Evolutionary conservation across 2,113 vertebrate genomes (phyloP).

Genomic region (Vombatus ursinus): DNA sequence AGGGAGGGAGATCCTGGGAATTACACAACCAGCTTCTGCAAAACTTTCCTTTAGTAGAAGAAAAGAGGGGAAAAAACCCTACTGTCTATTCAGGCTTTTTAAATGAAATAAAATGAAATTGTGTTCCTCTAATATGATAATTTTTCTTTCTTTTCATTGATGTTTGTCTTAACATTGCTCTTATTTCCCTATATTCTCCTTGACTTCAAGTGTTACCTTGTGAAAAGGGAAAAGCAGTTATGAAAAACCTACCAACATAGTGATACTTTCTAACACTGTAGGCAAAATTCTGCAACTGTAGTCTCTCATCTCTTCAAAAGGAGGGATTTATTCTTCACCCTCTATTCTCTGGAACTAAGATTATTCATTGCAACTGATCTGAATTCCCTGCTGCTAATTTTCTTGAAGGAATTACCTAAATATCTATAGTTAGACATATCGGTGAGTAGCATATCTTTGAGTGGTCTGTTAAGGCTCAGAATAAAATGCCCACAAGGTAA

Average conservation of each 20-base stretch:
- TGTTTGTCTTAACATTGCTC: neutral
- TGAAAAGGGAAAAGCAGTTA: neutral
- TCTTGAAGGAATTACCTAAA: conserved; percentile 34
- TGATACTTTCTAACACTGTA: neutral
- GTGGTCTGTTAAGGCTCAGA: neutral
- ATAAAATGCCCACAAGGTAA: conserved; percentile 3
- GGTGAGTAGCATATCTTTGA: neutral
- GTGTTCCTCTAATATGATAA: conserved; percentile 33
- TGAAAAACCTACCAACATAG: neutral
- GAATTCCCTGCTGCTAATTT: neutral
- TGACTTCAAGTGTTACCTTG: neutral
- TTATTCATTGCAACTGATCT: neutral
- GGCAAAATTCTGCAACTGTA: neutral
- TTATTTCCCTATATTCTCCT: neutral
- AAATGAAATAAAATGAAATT: conserved; percentile 27
- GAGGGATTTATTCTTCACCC: neutral
- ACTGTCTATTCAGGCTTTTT: neutral
- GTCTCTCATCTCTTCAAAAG: neutral
- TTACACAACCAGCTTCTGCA: conserved; percentile 31
- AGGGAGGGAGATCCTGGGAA: conserved; percentile 46
- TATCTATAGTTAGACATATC: conserved; percentile 33
- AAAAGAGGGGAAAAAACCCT: neutral
- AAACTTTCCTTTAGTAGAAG: conserved; percentile 41
- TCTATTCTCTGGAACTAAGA: neutral
- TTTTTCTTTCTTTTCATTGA: neutral